phyloP scores from a whole-genome alignment of 2,888 invertebrate genomes.

The Idaea straminata region DNA sequence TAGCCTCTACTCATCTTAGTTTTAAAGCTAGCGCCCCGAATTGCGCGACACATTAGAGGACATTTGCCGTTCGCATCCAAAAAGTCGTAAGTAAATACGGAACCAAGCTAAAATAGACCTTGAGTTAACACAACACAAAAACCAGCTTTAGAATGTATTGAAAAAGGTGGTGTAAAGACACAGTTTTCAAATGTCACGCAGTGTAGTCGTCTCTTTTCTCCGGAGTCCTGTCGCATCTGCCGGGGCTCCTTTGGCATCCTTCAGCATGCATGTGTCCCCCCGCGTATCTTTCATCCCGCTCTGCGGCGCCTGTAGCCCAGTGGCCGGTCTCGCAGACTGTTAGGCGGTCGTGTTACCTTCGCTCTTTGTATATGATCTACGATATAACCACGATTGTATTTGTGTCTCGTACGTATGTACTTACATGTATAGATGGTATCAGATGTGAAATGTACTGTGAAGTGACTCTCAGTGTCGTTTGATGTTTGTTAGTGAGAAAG shows the following conservation, averaged over 20 bases:
- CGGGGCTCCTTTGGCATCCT: constrained; percentile 76
- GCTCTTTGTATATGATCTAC: constrained; percentile 40
- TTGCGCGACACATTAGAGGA: constrained; percentile 78
- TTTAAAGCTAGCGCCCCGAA: constrained; percentile 66
- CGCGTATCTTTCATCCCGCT: constrained; percentile 77
- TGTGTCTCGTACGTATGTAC: constrained; percentile 50
- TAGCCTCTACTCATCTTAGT: constrained; percentile 51
- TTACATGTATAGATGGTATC: constrained; percentile 54
- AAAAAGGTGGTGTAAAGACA: constrained; percentile 72
- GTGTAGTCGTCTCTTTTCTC: constrained; percentile 79
- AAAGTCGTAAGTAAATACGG: constrained; percentile 43
- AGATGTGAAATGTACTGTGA: constrained; percentile 75
- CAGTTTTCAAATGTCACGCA: constrained; percentile 79
- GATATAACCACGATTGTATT: constrained; percentile 52
- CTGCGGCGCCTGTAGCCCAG: constrained; percentile 70
- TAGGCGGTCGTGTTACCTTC: constrained; percentile 68
- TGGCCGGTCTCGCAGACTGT: constrained; percentile 73
- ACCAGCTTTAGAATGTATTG: constrained; percentile 27
- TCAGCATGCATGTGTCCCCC: constrained; percentile 71
- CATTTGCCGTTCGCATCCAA: constrained; percentile 43
- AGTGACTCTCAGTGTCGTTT: constrained; percentile 66
- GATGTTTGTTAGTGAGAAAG: constrained; percentile 65
- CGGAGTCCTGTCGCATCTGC: constrained; percentile 78
- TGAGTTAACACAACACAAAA: constrained; percentile 8
- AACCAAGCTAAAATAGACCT: constrained; percentile 34